These are phyloP conservation scores for Cerastis leucographa DNA, from an alignment of 2,888 invertebrate species.

Conservation along the genomic window DNA sequence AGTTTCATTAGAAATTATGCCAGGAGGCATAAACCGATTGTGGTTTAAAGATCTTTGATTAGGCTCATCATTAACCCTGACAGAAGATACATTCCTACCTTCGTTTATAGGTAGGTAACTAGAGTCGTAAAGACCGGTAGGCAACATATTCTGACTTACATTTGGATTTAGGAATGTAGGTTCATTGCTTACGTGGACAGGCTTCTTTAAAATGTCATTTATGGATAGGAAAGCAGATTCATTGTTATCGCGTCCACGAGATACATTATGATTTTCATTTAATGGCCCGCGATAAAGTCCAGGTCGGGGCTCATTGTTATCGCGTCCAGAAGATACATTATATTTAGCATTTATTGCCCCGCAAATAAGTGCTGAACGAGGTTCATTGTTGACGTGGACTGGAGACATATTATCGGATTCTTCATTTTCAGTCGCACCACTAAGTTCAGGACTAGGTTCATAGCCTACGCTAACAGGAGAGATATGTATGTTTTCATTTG, in stretches of 20 bases:
- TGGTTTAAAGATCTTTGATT: not conserved
- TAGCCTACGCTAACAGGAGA: not conserved
- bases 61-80: not conserved
- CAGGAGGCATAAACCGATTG: not conserved
- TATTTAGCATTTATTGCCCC: not conserved
- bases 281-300: not conserved
- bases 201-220: not conserved
- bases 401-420: not conserved
- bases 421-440: not conserved
- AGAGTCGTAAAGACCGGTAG: not conserved
- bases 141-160: not conserved
- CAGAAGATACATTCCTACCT: not conserved
- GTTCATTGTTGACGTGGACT: not conserved
- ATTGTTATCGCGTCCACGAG: not conserved
- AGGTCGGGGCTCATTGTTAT: not conserved
- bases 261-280: not conserved
- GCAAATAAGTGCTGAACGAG: not conserved
- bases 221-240: not conserved
- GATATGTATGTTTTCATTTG: not conserved
- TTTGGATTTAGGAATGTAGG: not conserved
- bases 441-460: not conserved
- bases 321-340: not conserved
- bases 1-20: not conserved
- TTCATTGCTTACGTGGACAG: not conserved
- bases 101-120: not conserved